Percentiles rank a stretch among this genome's conserved stretches.
phyloP scores from a whole-genome alignment of 2,888 invertebrate genomes.

The Oligia fasciuncula region DNA sequence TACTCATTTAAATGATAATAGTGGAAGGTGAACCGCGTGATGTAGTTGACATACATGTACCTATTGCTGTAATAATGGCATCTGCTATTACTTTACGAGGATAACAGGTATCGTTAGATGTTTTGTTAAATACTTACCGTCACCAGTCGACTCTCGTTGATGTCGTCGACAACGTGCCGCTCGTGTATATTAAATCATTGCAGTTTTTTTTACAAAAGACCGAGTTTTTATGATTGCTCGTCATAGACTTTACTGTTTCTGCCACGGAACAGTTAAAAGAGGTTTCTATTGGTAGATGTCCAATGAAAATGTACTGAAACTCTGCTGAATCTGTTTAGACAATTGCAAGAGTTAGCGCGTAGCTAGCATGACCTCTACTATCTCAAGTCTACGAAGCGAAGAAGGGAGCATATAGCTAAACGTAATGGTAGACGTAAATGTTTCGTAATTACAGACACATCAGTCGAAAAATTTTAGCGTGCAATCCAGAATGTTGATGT shows the following conservation, averaged over 20 bases:
- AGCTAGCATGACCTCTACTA: neutral
- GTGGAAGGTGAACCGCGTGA: conserved; percentile 26
- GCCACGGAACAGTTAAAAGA: neutral
- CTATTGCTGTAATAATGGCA: neutral
- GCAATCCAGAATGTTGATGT: conserved; percentile 24
- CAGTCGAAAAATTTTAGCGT: neutral
- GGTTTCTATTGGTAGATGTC: neutral
- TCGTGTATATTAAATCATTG: no score
- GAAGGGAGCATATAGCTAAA: no score
- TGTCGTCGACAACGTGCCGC: no score
- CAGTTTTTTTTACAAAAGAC: neutral
- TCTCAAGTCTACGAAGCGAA: neutral
- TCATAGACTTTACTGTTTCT: neutral
- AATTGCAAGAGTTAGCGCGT: neutral
- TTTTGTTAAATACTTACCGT: no score
- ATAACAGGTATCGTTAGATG: neutral
- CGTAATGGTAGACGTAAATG: neutral
- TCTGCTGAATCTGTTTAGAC: neutral
- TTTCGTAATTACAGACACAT: conserved; percentile 21
- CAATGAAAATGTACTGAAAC: neutral
- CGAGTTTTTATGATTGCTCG: neutral
- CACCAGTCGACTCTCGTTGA: no score
- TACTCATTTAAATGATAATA: conserved; percentile 32
- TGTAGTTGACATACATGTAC: neutral
- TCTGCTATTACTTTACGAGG: conserved; percentile 27